phyloP scores from a whole-genome alignment of 2,113 vertebrate genomes.

The Percina caprodes region DNA sequence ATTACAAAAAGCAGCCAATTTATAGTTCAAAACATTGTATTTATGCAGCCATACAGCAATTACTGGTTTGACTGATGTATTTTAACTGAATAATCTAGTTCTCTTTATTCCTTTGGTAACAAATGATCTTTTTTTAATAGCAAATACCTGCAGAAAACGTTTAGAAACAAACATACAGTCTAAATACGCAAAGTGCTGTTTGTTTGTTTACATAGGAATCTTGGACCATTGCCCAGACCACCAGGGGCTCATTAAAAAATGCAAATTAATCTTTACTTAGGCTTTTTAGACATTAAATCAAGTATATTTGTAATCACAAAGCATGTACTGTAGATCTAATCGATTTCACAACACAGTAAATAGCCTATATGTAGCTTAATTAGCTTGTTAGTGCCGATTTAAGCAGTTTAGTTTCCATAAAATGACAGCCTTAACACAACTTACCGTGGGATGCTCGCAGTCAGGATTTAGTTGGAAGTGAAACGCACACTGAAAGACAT shows the following conservation, averaged over 20 bases:
- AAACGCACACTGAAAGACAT: not conserved
- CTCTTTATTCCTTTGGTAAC: not conserved
- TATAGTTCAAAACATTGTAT: not conserved
- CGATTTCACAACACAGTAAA: not conserved
- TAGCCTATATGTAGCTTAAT: not conserved
- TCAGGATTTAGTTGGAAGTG: not conserved
- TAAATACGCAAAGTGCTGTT: not conserved
- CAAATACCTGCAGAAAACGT: not conserved
- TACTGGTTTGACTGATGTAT: not conserved
- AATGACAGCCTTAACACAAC: not conserved
- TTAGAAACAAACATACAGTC: not conserved
- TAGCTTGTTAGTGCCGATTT: not conserved
- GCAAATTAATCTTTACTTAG: not conserved
- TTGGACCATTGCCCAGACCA: conserved; percentile 17
- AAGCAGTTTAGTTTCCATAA: not conserved
- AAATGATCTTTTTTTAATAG: too few species aligned
- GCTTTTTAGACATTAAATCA: not conserved
- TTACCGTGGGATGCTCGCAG: conserved; percentile 53
- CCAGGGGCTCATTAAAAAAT: not conserved
- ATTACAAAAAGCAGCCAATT: not conserved
- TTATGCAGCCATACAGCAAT: not conserved
- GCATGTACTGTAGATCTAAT: not conserved
- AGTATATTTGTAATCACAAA: not conserved
- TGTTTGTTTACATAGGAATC: conserved; percentile 18
- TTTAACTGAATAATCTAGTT: not conserved